A percentile compares a stretch with the other conserved stretches of the same genome.
Evolutionary conservation across 2,797 vertebrate genomes (phyloP).

Genomic region (Todus mexicanus): DNA sequence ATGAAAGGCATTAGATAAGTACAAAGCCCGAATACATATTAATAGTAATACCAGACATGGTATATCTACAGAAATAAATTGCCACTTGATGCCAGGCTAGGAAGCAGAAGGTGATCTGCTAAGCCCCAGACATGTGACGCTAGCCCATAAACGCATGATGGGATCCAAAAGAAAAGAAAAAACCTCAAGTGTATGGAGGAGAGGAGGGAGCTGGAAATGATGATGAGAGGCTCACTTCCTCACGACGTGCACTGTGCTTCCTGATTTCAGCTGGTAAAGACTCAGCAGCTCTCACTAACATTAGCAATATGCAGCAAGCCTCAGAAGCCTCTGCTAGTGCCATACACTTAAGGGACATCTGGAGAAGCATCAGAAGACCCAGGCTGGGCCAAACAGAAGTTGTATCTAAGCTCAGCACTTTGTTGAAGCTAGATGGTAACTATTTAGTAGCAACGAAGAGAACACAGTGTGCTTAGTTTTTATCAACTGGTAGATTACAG

Average conservation of each 20-base stretch:
- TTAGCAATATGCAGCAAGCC: neutral
- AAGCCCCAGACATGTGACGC: neutral
- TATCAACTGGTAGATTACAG: neutral
- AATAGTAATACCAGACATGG: neutral
- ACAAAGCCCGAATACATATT: neutral
- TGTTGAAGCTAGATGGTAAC: neutral
- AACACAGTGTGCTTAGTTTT: neutral
- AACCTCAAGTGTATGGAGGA: neutral
- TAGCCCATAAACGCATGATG: neutral
- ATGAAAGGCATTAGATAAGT: neutral
- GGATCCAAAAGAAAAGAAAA: neutral
- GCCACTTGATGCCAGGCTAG: neutral
- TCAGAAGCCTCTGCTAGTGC: neutral
- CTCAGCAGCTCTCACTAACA: neutral
- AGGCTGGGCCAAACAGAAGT: neutral
- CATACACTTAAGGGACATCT: neutral
- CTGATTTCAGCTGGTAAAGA: neutral
- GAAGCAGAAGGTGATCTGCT: neutral
- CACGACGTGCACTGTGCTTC: neutral
- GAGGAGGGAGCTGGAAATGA: neutral
- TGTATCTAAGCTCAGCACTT: neutral
- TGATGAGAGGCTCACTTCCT: neutral
- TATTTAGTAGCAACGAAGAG: neutral
- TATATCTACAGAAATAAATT: conserved; percentile 8
- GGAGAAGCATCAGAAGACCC: neutral